Conservation (phyloP, 2,113 vertebrate species). For the Larimichthys polyactis region DNA sequence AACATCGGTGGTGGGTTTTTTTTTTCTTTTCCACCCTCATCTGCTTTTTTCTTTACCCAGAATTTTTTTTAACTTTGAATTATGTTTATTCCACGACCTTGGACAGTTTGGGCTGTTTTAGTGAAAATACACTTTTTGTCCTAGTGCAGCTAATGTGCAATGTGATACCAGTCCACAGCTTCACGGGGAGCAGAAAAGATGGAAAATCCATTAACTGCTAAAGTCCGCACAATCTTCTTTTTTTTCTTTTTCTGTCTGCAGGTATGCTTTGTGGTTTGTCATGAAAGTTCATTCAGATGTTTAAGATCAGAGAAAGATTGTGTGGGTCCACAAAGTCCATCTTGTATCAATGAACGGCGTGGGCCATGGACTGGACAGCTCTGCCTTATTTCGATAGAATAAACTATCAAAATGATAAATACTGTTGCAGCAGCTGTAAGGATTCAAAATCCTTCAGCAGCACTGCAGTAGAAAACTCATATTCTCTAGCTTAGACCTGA, state of each 20-base stretch:
- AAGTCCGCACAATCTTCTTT: slow-evolving; percentile 37
- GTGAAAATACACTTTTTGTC: slow-evolving; percentile 54
- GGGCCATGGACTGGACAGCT: slow-evolving; percentile 34
- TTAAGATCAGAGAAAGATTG: slow-evolving; percentile 37
- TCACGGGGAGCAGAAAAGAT: slow-evolving; percentile 56
- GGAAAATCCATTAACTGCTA: slow-evolving; percentile 69
- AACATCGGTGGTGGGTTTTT: slow-evolving; percentile 40
- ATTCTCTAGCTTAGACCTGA: slow-evolving; percentile 51
- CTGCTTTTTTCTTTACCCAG: slow-evolving; percentile 32
- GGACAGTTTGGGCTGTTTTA: slow-evolving; percentile 52
- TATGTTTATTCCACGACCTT: slow-evolving; percentile 44
- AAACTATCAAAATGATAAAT: slow-evolving; percentile 59
- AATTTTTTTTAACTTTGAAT: slow-evolving; percentile 59
- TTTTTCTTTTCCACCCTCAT: slow-evolving; percentile 24
- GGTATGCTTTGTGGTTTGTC: slow-evolving; percentile 55
- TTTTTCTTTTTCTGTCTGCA: slow-evolving; percentile 43
- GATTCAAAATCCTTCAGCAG: slow-evolving; percentile 52
- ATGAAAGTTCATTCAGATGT: slow-evolving; percentile 58
- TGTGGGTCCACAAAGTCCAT: slow-evolving; percentile 39
- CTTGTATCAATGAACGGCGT: slow-evolving; percentile 23
- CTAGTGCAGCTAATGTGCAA: slow-evolving; percentile 48
- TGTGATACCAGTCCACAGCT: slow-evolving; percentile 41
- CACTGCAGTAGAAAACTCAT: slow-evolving; percentile 48
- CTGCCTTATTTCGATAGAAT: slow-evolving; percentile 37
- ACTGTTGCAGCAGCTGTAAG: slow-evolving; percentile 41